Conservation (phyloP, 2,113 vertebrate genomes). For the Callionymus lyra region DNA sequence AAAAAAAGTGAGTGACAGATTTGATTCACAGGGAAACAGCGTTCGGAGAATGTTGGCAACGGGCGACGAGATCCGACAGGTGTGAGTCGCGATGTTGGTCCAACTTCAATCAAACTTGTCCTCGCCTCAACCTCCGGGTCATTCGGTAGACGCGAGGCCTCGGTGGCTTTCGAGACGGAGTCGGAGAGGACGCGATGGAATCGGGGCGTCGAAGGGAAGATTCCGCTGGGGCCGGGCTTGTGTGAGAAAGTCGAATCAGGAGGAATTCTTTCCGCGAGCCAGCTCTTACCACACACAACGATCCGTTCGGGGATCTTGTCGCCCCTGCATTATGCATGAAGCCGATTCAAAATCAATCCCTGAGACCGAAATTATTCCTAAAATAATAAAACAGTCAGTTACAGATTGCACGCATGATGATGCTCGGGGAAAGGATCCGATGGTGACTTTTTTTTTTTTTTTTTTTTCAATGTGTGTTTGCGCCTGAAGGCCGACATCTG, state of each 20-base stretch:
- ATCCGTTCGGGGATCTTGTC: constrained; percentile 1
- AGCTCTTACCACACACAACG: constrained; percentile 27
- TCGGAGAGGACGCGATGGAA: constrained; percentile 11
- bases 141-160: constrained; percentile 12
- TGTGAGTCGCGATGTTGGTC: constrained; percentile 48
- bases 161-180: constrained; percentile 8
- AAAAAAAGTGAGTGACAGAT: constrained; percentile 19
- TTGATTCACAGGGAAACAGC: no score
- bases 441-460: constrained; percentile 18
- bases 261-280: constrained; percentile 15
- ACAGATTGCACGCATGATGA: constrained; percentile 10
- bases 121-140: constrained; percentile 46
- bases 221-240: constrained; percentile 5
- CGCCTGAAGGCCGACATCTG: constrained; percentile 59
- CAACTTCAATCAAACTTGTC: constrained; percentile 54
- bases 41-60: constrained; percentile 45
- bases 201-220: no score
- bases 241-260: constrained; percentile 16
- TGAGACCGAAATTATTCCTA: constrained; percentile 13
- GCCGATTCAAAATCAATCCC: constrained; percentile 13
- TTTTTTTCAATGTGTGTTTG: constrained; percentile 17
- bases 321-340: constrained; percentile 12
- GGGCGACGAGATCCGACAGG: constrained; percentile 40
- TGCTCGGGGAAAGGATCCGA: constrained; percentile 13
- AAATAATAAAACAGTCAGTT: constrained; percentile 15